These are phyloP conservation scores for Halotydeus destructor DNA, from an alignment of 1,140 invertebrate species.

Conservation along the genomic window DNA sequence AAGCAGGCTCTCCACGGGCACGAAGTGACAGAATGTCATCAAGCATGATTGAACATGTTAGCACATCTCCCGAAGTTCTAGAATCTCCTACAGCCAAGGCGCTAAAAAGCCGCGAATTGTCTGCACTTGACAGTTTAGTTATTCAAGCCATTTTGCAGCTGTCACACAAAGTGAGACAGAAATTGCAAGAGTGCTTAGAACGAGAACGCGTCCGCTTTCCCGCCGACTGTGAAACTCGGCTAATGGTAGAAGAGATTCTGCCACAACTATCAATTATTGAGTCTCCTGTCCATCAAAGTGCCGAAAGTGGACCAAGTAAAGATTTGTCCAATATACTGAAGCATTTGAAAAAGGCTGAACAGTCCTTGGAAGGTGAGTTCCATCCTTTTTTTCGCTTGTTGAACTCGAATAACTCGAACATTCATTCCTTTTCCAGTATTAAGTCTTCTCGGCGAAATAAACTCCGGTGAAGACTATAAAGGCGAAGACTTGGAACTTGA, in stretches of 20 bases:
- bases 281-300: not conserved
- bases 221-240: slow-evolving; percentile 21
- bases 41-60: too few species aligned
- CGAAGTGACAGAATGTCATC: too few species aligned
- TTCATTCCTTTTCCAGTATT: too few species aligned
- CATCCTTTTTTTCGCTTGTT: not conserved
- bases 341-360: slow-evolving; percentile 36
- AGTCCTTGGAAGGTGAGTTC: slow-evolving; percentile 31
- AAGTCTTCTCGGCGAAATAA: too few species aligned
- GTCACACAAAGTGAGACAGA: slow-evolving; percentile 32
- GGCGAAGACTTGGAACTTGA: too few species aligned
- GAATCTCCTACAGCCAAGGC: too few species aligned
- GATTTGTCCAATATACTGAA: slow-evolving; percentile 35
- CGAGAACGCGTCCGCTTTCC: slow-evolving; percentile 21
- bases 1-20: too few species aligned
- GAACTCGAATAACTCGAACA: too few species aligned
- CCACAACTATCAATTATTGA: slow-evolving; percentile 18
- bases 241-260: slow-evolving; percentile 24
- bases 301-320: slow-evolving; percentile 20
- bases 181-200: slow-evolving; percentile 22
- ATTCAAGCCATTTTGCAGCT: slow-evolving; percentile 35
- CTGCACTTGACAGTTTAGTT: slow-evolving; percentile 30
- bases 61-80: too few species aligned
- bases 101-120: not conserved
- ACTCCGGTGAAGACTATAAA: too few species aligned